Evolutionary conservation across 2,888 invertebrate genomes (phyloP), one percentile per base, ranked within the genome.

Genomic region (Periphyllus acericola): DNA sequence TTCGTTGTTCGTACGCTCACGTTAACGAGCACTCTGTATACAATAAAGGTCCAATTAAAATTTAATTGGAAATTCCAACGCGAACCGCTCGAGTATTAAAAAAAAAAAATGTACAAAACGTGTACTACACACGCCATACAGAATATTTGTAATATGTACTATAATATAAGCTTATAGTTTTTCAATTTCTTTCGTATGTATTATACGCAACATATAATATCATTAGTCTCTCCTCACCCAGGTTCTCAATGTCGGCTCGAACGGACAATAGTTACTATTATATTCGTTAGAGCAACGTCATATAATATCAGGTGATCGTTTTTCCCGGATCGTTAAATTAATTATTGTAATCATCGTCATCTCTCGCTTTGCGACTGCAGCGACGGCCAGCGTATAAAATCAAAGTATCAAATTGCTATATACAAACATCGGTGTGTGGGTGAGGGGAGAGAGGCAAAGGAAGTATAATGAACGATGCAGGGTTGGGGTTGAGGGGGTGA

Each of bases 341-440:
- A 55, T 21, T 17, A 55, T 19, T 3, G 52, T 1, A 19, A 29
- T 78, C 52, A 25, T 52, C 32, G 3, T 34, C 80, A 6, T 36
- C 40, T 36, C 40, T 66, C 29, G 36, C 36, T 25, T 19, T 60
- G 46, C 5, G 60, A 21, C 60, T 25, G 60, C 60, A 19, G 60
- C 60, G 60, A 21, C 4, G 60, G 60, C 46, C 60, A n/a, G 60
- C 11, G 9, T 60, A 25, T 17, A 19, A 81, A 80, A 66, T n/a
- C 80, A 29, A 6, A 19, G 80, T 81, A 68, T 68, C 80, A 29
- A 40, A 81, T 68, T 66, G 40, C 80, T 9, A 81, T 60, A 34
- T 40, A 21, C n/a, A 68, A 66, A n/a, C 2, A 14, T 25, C 68
- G 68, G 29, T 46, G 46, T 46, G 46, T 1, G 34, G 55, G 5